A percentile compares a stretch with the other conserved stretches of the same genome.
Evolutionary conservation across 2,888 invertebrate species (phyloP).

Genomic region (Hymenopus coronatus): DNA sequence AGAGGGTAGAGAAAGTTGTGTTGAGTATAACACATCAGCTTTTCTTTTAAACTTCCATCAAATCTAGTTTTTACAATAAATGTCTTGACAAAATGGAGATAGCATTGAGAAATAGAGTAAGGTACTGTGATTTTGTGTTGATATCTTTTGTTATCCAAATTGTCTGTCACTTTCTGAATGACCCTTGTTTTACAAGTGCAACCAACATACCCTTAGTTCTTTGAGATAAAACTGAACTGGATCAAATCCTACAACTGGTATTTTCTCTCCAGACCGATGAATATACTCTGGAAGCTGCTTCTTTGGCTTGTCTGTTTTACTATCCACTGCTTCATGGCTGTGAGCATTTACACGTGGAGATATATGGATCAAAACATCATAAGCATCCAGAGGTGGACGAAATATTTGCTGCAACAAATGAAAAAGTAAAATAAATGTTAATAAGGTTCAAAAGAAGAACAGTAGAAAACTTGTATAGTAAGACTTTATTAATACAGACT

Average conservation of each 20-base stretch:
- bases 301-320: conserved; percentile 31
- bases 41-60: no score
- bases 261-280: conserved; percentile 44
- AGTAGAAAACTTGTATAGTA: no score
- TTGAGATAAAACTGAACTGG: conserved; percentile 68
- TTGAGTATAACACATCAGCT: no score
- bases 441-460: not conserved
- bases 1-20: no score
- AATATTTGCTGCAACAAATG: conserved; percentile 55
- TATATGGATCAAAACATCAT: conserved; percentile 73
- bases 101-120: no score
- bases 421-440: conserved; percentile 13
- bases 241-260: conserved; percentile 76
- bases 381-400: conserved; percentile 63
- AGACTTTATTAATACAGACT: not conserved
- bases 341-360: conserved; percentile 49
- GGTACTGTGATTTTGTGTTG: no score
- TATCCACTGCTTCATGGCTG: conserved; percentile 50
- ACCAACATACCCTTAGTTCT: conserved; percentile 67
- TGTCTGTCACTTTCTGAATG: no score
- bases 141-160: no score
- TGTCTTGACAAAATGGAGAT: no score
- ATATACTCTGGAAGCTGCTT: conserved; percentile 42
- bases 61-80: no score
- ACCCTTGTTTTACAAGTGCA: not conserved